These are phyloP conservation scores for Anoplopoma fimbria DNA, from an alignment of 2,113 vertebrate genomes.

Conservation along the genomic window DNA sequence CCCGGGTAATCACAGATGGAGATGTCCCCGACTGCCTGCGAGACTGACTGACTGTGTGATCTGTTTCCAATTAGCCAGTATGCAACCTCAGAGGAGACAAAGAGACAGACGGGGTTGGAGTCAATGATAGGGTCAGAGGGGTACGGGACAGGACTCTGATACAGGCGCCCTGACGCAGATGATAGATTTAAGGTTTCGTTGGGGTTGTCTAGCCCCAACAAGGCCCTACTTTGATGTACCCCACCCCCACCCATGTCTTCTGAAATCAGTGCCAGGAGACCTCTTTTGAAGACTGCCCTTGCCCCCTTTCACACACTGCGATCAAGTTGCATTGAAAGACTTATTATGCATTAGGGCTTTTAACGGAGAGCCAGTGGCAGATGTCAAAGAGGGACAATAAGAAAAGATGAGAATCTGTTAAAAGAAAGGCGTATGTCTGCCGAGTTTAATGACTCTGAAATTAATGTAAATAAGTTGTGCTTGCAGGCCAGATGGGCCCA, in stretches of 20 bases:
- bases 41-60: constrained; percentile 22
- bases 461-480: constrained; percentile 74
- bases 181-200: constrained; percentile 74
- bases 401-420: constrained; percentile 61
- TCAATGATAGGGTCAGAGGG: constrained; percentile 78
- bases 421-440: constrained; percentile 47
- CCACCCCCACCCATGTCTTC: constrained; percentile 61
- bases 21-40: constrained; percentile 44
- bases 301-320: constrained; percentile 7
- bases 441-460: constrained; percentile 55
- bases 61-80: constrained; percentile 74
- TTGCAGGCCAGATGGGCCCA: constrained; percentile 75
- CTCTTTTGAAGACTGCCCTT: constrained; percentile 68
- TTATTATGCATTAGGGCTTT: constrained; percentile 53
- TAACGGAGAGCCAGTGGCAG: constrained; percentile 28
- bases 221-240: constrained; percentile 81
- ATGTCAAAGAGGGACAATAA: constrained; percentile 50
- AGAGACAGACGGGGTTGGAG: constrained; percentile 58
- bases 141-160: constrained; percentile 62
- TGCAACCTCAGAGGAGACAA: constrained; percentile 58
- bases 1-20: constrained; percentile 32
- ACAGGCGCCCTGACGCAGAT: constrained; percentile 67
- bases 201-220: constrained; percentile 59
- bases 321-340: constrained; percentile 62
- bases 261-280: constrained; percentile 76